Evolutionary conservation across 2,888 invertebrate genomes (phyloP), one percentile per base, ranked within the genome.

Genomic region (Perizoma flavofasciatum): DNA sequence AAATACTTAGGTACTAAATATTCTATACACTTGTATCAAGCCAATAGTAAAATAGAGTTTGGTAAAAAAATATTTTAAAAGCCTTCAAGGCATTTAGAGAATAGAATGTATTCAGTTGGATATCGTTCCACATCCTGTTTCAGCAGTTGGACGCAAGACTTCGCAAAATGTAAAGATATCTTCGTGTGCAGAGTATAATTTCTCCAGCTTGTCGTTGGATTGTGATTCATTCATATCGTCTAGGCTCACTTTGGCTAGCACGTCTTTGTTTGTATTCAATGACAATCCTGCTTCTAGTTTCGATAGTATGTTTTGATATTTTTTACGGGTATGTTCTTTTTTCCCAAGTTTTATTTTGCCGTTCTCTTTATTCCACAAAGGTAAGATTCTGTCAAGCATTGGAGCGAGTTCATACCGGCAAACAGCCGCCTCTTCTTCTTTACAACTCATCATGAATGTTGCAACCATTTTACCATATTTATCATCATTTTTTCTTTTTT

Each of bases 401-500:
- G 78, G 77, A 8, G 56, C 53, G 8, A 83, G 46, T 32, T 70
- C 67, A 50, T 68, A 82, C 55, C 74, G 71, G 22, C 56, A 50
- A 5, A 66, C 63, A 54, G 82, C 82, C 0, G 65, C 62, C n/a
- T 72, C 70, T 37, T 75, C 74, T 44, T 71, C 72, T 65, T 71
- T 68, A 34, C 74, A 65, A 46, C 64, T 67, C 44, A 79, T 52
- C 34, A 81, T 46, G 60, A 71, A 82, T 33, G 72, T 60, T 10
- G 73, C 59, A 33, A 79, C 55, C 32, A 74, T n/a, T 22, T 11
- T 56, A 8, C 32, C 55, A 50, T 50, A 22, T 22, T 22, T n/a
- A n/a, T n/a, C n/a, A n/a, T n/a, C n/a, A n/a, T n/a, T n/a, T n/a
- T n/a, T n/a, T n/a, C n/a, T n/a, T n/a, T n/a, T n/a, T n/a, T n/a